These are phyloP conservation scores for Blastobasis adustella DNA, from an alignment of 2,888 invertebrate species.

Conservation along the genomic window DNA sequence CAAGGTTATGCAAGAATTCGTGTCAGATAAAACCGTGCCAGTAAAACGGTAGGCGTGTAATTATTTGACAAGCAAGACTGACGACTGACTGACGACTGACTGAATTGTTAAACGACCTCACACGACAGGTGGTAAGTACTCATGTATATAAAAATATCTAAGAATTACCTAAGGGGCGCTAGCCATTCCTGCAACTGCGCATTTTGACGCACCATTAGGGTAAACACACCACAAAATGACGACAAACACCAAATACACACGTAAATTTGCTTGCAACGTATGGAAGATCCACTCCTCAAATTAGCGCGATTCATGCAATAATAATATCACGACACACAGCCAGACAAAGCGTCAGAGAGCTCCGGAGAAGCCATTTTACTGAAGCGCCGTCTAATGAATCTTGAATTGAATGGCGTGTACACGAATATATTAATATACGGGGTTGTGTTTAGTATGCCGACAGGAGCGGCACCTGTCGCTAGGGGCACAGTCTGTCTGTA, in stretches of 20 bases:
- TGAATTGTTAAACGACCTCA: too few relatives aligned
- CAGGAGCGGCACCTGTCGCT: constrained; percentile 28
- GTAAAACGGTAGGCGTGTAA: not conserved
- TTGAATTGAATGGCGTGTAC: constrained; percentile 21
- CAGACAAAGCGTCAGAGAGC: constrained; percentile 2
- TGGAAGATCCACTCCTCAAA: not conserved
- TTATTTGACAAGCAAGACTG: too few relatives aligned
- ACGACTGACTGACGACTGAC: too few relatives aligned
- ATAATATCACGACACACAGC: not conserved
- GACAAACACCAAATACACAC: too few relatives aligned
- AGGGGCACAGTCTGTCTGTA: not conserved
- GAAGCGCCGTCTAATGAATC: constrained; percentile 25
- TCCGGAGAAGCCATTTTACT: constrained; percentile 6
- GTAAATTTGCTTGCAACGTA: too few relatives aligned
- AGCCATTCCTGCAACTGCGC: too few relatives aligned
- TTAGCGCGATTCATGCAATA: not conserved
- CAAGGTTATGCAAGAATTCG: not conserved
- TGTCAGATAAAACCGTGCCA: not conserved
- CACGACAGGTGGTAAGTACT: too few relatives aligned
- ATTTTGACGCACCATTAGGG: too few relatives aligned
- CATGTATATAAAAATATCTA: too few relatives aligned
- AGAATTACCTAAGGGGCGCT: too few relatives aligned
- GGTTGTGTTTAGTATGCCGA: constrained; percentile 28
- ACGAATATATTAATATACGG: constrained; percentile 1
- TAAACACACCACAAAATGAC: too few relatives aligned